A percentile compares a stretch with the other conserved stretches of the same genome.
Conservation (phyloP, 1,140 invertebrate species). For the Cotesia glomerata region DNA sequence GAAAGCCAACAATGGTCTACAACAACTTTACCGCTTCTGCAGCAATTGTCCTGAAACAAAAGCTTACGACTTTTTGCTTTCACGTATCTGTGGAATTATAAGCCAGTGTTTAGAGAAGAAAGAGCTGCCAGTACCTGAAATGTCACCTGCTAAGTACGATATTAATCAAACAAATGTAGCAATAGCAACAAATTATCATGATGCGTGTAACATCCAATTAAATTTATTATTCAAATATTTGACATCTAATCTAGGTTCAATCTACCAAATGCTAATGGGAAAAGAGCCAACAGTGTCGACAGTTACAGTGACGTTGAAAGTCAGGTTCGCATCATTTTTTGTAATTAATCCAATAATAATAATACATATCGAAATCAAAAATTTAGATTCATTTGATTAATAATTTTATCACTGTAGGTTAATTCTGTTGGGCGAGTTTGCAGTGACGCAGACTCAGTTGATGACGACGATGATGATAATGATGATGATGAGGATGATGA, state of each 20-base stretch:
- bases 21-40: conserved; percentile 70
- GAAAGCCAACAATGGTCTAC: conserved; percentile 68
- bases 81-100: conserved; percentile 70
- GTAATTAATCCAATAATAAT: conserved; percentile 3
- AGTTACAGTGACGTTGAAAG: conserved; percentile 56
- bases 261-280: conserved; percentile 44
- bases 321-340: conserved; percentile 40
- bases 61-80: conserved; percentile 68
- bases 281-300: conserved; percentile 50
- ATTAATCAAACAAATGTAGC: neutral
- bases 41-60: conserved; percentile 71
- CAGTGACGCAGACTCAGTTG: conserved; percentile 51
- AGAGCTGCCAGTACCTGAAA: conserved; percentile 66
- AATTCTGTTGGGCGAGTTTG: conserved; percentile 43
- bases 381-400: neutral
- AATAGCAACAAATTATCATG: too few species aligned
- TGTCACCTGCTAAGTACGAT: conserved; percentile 61
- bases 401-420: conserved; percentile 33
- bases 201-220: neutral
- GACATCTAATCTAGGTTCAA: conserved; percentile 42
- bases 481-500: conserved; percentile 32
- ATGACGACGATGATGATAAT: conserved; percentile 43
- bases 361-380: conserved; percentile 1
- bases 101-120: conserved; percentile 70
- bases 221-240: conserved; percentile 8